Percentiles rank a stretch among this genome's conserved stretches.
phyloP scores from a whole-genome alignment of 2,113 vertebrate species.

The Misgurnus mizolepis region DNA sequence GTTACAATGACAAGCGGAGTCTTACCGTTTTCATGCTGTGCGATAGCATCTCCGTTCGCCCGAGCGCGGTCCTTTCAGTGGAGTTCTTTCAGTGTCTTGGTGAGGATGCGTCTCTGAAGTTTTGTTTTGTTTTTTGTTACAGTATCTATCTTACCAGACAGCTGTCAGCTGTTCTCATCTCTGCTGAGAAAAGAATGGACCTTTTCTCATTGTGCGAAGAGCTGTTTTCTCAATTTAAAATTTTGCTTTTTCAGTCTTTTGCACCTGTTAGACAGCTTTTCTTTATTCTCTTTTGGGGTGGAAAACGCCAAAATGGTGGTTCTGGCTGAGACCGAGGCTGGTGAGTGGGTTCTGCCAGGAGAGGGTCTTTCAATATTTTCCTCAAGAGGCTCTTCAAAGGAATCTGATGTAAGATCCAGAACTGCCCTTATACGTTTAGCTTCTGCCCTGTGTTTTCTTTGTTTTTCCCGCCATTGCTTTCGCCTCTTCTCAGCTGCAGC shows the following conservation, averaged over 20 bases:
- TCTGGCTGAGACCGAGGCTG: neutral
- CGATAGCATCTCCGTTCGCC: too few species aligned
- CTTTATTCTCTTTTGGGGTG: neutral
- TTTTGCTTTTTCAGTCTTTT: neutral
- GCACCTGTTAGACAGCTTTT: neutral
- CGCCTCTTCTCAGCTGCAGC: too few species aligned
- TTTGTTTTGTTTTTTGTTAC: neutral
- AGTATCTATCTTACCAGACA: neutral
- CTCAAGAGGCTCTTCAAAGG: too few species aligned
- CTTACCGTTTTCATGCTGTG: too few species aligned
- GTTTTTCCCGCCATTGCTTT: too few species aligned
- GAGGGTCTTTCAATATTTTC: neutral
- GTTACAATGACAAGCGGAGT: too few species aligned
- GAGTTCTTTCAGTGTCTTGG: neutral
- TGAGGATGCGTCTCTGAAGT: neutral
- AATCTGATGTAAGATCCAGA: too few species aligned
- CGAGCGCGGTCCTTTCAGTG: too few species aligned
- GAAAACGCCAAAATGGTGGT: too few species aligned
- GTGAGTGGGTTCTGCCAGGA: conserved; percentile 5
- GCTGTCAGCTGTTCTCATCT: conserved; percentile 2
- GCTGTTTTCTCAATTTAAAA: neutral
- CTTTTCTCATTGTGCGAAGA: neutral
- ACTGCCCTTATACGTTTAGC: too few species aligned
- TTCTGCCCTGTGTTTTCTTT: too few species aligned
- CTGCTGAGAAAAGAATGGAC: conserved; percentile 4